These are phyloP conservation scores for Melanotaenia pygmaea DNA, from an alignment of 2,797 vertebrate genomes.

Conservation along the genomic window DNA sequence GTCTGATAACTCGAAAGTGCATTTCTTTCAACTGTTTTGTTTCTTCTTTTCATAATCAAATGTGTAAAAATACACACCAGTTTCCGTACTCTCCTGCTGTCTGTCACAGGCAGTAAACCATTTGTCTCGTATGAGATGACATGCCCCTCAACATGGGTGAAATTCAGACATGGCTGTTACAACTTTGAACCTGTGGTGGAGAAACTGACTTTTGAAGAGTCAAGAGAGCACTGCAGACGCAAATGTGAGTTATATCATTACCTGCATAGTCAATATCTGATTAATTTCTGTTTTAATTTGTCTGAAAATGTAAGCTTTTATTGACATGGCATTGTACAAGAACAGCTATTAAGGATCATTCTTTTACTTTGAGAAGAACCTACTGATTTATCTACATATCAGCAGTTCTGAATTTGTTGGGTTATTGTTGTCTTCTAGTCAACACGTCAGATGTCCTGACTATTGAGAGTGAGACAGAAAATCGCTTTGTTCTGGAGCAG, in stretches of 20 bases:
- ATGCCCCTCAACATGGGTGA: slow-evolving; percentile 91
- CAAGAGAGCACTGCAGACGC: slow-evolving; percentile 88
- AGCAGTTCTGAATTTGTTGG: slow-evolving; percentile 6
- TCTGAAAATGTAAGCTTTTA: neutral
- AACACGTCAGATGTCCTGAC: slow-evolving; percentile 89
- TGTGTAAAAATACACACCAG: neutral
- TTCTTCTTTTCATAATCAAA: neutral
- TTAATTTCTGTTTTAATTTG: slow-evolving; percentile 6
- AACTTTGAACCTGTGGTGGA: slow-evolving; percentile 89
- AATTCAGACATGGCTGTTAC: slow-evolving; percentile 91
- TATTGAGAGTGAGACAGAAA: slow-evolving; percentile 88
- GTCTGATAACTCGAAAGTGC: neutral
- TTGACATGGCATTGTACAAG: neutral
- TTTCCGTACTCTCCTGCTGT: slow-evolving; percentile 37
- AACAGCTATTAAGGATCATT: neutral
- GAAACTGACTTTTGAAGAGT: slow-evolving; percentile 85
- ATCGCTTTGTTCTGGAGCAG: slow-evolving; percentile 89
- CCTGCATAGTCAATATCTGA: no score
- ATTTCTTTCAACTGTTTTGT: neutral
- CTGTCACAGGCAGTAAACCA: slow-evolving; percentile 82
- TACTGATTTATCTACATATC: neutral
- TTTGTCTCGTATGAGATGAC: slow-evolving; percentile 71
- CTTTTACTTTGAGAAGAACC: neutral
- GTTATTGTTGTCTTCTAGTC: slow-evolving; percentile 64
- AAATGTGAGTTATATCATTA: slow-evolving; percentile 79